phyloP scores from a whole-genome alignment of 2,797 vertebrate genomes.

The Eptatretus atami region DNA sequence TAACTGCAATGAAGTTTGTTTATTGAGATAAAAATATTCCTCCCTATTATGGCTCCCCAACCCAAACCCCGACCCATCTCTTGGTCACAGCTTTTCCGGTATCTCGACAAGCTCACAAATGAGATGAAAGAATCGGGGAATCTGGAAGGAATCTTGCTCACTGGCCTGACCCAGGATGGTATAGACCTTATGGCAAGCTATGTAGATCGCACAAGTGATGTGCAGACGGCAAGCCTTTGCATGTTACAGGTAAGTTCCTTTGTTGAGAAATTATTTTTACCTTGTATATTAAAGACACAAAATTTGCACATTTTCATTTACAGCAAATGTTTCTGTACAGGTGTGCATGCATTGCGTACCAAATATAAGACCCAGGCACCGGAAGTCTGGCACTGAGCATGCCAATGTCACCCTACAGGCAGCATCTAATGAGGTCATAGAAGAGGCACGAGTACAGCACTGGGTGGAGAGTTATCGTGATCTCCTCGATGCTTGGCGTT shows the following conservation, averaged over 20 bases:
- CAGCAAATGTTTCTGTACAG: neutral
- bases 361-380: too few relatives aligned
- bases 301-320: too few relatives aligned
- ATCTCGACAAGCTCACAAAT: slow-evolving; percentile 63
- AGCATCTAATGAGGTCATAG: slow-evolving; percentile 52
- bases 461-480: slow-evolving; percentile 98
- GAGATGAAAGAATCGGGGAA: slow-evolving; percentile 90
- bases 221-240: slow-evolving; percentile 95
- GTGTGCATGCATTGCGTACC: neutral
- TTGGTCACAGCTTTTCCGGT: slow-evolving; percentile 42
- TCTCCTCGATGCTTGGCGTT: slow-evolving; percentile 80
- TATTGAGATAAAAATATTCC: too few relatives aligned
- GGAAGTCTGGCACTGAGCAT: too few relatives aligned
- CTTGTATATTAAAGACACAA: too few relatives aligned
- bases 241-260: slow-evolving; percentile 48
- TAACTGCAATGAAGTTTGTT: too few relatives aligned
- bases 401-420: slow-evolving; percentile 18
- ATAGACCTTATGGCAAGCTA: slow-evolving; percentile 94
- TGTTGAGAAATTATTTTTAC: neutral
- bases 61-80: too few relatives aligned
- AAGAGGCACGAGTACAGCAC: slow-evolving; percentile 77
- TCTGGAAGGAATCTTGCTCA: slow-evolving; percentile 77
- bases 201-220: slow-evolving; percentile 73
- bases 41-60: too few relatives aligned
- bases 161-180: slow-evolving; percentile 78